Percentiles rank a stretch among this genome's conserved stretches.
These are phyloP conservation scores for Clusia tigrina DNA, from an alignment of 2,888 invertebrate genomes.

Conservation along the genomic window DNA sequence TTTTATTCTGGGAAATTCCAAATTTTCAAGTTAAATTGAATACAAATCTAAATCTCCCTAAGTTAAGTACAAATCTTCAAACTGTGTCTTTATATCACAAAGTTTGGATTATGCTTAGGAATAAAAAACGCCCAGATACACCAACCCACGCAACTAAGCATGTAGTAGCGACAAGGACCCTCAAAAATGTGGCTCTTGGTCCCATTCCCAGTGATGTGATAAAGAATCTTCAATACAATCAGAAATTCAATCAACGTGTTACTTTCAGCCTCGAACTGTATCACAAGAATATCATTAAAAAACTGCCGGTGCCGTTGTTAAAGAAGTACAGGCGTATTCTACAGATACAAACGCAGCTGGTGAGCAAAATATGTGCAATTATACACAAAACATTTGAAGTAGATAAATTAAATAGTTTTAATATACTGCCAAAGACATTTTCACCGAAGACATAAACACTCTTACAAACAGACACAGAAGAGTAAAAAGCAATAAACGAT, in stretches of 20 bases:
- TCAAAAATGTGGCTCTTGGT: conserved; percentile 10
- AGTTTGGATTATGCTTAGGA: conserved; percentile 58
- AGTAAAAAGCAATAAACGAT: no score
- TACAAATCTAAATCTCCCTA: no score
- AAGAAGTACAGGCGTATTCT: not conserved
- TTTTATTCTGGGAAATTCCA: not conserved
- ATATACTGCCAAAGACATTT: no score
- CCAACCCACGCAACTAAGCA: conserved; percentile 39
- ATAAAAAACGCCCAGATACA: conserved; percentile 40
- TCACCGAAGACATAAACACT: no score
- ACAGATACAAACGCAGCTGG: conserved; percentile 24
- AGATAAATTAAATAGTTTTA: not conserved
- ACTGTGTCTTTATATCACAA: conserved; percentile 40
- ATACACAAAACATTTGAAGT: not conserved
- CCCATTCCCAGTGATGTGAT: conserved; percentile 23
- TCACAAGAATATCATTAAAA: conserved; percentile 53
- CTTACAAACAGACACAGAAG: no score
- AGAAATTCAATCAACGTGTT: conserved; percentile 46
- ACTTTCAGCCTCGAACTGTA: conserved; percentile 49
- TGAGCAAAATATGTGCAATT: conserved; percentile 12
- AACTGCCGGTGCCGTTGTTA: not conserved
- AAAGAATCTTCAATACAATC: conserved; percentile 42
- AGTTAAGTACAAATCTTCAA: no score
- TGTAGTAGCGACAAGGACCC: conserved; percentile 39
- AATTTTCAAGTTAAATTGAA: not conserved